Evolutionary conservation across 2,888 invertebrate genomes (phyloP).

Genomic region (Stenoptilia bipunctidactyla): DNA sequence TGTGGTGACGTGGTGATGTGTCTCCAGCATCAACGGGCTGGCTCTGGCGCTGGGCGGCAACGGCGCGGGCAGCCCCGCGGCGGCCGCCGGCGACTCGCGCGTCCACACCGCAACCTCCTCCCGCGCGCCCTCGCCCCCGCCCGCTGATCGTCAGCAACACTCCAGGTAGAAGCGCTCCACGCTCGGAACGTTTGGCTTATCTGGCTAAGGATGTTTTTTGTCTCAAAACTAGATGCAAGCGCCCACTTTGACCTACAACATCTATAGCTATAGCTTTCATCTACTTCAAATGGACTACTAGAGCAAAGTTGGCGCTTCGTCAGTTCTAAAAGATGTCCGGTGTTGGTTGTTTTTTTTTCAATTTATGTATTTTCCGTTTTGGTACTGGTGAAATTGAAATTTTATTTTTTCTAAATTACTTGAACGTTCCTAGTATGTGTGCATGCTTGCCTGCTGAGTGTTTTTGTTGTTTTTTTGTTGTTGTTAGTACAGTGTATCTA

Average conservation of each 20-base stretch:
- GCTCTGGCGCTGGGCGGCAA: conserved; percentile 69
- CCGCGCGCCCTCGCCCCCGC: conserved; percentile 59
- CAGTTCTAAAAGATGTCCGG: conserved; percentile 28
- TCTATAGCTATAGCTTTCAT: too few relatives aligned
- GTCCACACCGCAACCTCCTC: conserved; percentile 55
- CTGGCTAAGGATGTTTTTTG: conserved; percentile 41
- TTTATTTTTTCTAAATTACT: conserved; percentile 22
- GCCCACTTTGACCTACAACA: conserved; percentile 21
- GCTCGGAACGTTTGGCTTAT: conserved; percentile 55
- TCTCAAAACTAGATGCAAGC: background rate
- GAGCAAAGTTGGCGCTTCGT: conserved; percentile 32
- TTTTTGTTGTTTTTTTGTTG: conserved; percentile 20
- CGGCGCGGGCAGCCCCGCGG: conserved; percentile 50
- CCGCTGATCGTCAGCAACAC: conserved; percentile 58
- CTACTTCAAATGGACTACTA: background rate
- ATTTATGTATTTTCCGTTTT: conserved; percentile 22
- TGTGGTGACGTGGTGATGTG: conserved; percentile 68
- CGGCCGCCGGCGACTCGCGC: conserved; percentile 33
- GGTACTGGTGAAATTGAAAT: conserved; percentile 28
- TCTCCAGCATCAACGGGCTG: conserved; percentile 71
- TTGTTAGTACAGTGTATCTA: conserved; percentile 14
- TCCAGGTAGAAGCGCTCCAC: conserved; percentile 64
- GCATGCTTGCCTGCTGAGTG: conserved; percentile 62
- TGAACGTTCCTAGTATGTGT: conserved; percentile 50
- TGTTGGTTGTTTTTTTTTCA: conserved; percentile 35